Percentiles rank a stretch among this genome's conserved stretches.
Evolutionary conservation across 2,113 vertebrate species (phyloP).

Genomic region (Australoheros scitulus): DNA sequence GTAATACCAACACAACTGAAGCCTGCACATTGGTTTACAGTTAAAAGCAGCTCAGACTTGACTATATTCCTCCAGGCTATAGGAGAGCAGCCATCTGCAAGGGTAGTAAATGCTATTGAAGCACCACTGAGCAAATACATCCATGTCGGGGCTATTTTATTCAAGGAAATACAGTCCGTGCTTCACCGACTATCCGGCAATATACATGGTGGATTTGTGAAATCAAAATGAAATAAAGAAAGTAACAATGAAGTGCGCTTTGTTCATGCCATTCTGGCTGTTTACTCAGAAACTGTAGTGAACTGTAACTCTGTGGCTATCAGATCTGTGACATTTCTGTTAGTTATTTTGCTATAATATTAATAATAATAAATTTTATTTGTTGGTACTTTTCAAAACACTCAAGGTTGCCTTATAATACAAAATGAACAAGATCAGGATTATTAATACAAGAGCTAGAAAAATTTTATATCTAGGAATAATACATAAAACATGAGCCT

Average conservation of each 20-base stretch:
- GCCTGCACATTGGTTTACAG: slow-evolving; percentile 61
- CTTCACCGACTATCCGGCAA: slow-evolving; percentile 55
- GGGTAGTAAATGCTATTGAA: slow-evolving; percentile 75
- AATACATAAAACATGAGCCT: not conserved
- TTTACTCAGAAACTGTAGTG: not conserved
- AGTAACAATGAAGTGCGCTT: slow-evolving; percentile 8
- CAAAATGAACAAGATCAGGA: not conserved
- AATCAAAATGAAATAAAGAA: not conserved
- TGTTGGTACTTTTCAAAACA: not conserved
- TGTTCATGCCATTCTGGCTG: not conserved
- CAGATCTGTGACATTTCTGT: not conserved
- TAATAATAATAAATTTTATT: too few species aligned
- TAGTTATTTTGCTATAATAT: not conserved
- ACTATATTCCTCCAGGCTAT: slow-evolving; percentile 68
- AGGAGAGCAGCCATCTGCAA: slow-evolving; percentile 69
- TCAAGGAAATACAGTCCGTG: slow-evolving; percentile 69
- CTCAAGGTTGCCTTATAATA: not conserved
- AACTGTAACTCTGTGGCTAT: not conserved
- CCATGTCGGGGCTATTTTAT: slow-evolving; percentile 74
- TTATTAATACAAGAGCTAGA: not conserved
- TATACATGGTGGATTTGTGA: slow-evolving; percentile 32
- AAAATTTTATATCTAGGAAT: not conserved
- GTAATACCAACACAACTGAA: slow-evolving; percentile 60
- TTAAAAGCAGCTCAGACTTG: slow-evolving; percentile 64
- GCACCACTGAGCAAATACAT: slow-evolving; percentile 79